phyloP scores from a whole-genome alignment of 2,797 vertebrate species.

The Amblyraja radiata region DNA sequence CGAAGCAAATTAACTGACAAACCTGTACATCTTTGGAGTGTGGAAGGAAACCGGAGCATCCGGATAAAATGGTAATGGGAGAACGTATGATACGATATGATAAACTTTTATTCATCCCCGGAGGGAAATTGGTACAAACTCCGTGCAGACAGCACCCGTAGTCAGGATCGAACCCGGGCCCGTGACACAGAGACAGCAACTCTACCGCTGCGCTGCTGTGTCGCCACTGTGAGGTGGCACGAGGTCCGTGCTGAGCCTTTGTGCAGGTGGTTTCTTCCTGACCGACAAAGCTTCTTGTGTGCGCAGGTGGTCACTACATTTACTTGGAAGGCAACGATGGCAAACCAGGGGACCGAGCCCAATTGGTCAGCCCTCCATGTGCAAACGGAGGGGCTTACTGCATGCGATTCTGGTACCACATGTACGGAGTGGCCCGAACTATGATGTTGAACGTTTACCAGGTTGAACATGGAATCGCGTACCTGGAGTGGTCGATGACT shows the following conservation, averaged over 20 bases:
- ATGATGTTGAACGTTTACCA: slow-evolving; percentile 62
- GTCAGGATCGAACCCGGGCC: no score
- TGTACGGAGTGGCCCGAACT: slow-evolving; percentile 58
- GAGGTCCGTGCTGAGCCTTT: not conserved
- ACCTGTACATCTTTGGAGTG: no score
- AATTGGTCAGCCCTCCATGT: slow-evolving; percentile 61
- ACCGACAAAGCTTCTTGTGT: not conserved
- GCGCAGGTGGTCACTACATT: slow-evolving; percentile 59
- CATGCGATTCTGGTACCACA: slow-evolving; percentile 72
- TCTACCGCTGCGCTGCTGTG: no score
- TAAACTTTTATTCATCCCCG: no score
- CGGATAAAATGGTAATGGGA: no score
- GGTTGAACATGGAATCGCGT: slow-evolving; percentile 39
- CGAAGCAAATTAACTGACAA: no score
- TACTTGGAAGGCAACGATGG: slow-evolving; percentile 56
- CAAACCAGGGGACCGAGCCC: slow-evolving; percentile 55
- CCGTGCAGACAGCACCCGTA: no score
- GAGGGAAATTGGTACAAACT: no score
- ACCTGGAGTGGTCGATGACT: slow-evolving; percentile 54
- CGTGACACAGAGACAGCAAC: no score
- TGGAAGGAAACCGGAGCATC: no score
- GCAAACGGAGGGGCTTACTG: slow-evolving; percentile 54
- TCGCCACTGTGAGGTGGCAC: slow-evolving; percentile 11
- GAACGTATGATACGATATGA: no score
- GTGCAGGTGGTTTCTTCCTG: not conserved